Evolutionary conservation across 92 coral and sea anemone species (phyloP).

Genomic region (Paragorgia papillata): DNA sequence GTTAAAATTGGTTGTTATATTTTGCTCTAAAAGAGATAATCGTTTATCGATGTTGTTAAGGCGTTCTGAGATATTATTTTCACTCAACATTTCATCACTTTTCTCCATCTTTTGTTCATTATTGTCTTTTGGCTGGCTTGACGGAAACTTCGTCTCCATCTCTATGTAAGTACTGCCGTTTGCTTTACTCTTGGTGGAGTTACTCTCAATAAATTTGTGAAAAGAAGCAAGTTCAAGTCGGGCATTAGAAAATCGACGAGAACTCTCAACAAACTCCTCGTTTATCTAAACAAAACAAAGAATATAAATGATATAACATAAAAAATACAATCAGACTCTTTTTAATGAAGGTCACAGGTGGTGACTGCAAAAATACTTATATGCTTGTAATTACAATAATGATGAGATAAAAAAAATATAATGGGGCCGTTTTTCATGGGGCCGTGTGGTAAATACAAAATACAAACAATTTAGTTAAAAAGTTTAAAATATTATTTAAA

Average conservation of each 20-base stretch:
- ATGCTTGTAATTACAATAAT: too few species aligned
- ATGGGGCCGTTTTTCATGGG: too few species aligned
- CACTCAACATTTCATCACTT: not conserved
- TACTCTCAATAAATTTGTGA: conserved; percentile 2
- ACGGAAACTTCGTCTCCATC: conserved; percentile 10
- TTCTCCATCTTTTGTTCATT: not conserved
- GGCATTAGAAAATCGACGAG: conserved; percentile 33
- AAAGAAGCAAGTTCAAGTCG: conserved; percentile 32
- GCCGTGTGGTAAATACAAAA: too few species aligned
- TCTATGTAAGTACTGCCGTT: conserved; percentile 18
- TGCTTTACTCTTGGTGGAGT: not conserved
- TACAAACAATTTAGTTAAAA: too few species aligned
- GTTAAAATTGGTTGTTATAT: conserved; percentile 17
- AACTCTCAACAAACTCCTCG: conserved; percentile 19
- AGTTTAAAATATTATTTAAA: too few species aligned
- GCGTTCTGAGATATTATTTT: conserved; percentile 17
- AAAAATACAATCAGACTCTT: too few species aligned
- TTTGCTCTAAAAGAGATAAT: conserved; percentile 8
- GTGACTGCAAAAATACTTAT: too few species aligned
- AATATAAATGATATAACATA: not conserved
- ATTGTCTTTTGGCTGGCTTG: not conserved
- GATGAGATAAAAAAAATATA: too few species aligned
- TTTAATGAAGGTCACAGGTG: too few species aligned
- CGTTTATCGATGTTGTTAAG: conserved; percentile 26
- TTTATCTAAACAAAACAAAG: conserved; percentile 11